Percentiles rank a stretch among this genome's conserved stretches.
Evolutionary conservation across 2,113 vertebrate genomes (phyloP).

Genomic region (Scopus umbretta): DNA sequence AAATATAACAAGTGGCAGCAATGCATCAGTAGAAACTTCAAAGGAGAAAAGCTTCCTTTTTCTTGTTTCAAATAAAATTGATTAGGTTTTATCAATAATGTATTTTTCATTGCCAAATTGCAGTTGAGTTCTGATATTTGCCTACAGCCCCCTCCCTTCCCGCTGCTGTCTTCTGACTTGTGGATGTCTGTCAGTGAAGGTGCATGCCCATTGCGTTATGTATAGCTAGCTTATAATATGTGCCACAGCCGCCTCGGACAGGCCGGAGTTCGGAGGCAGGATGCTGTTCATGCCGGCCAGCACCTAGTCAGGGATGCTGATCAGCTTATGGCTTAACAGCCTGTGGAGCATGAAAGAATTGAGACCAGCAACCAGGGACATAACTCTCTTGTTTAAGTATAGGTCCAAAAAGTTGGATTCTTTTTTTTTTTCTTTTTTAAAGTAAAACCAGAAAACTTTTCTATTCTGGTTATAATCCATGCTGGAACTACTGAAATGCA

Average conservation of each 20-base stretch:
- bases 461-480: not conserved
- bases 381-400: not conserved
- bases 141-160: not conserved
- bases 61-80: constrained; percentile 8
- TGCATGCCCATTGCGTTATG: not conserved
- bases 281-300: not conserved
- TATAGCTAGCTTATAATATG: not conserved
- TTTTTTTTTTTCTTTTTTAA: not conserved
- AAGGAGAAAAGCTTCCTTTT: not conserved
- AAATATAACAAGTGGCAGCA: not conserved
- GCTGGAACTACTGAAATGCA: not conserved
- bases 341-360: not conserved
- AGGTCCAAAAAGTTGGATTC: not conserved
- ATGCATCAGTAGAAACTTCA: not conserved
- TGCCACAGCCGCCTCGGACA: not conserved
- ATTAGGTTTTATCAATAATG: not conserved
- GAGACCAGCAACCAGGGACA: not conserved
- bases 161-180: not conserved
- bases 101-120: not conserved
- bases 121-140: not conserved
- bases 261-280: not conserved
- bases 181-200: not conserved
- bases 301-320: not conserved
- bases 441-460: not conserved
- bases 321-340: not conserved